Conservation (phyloP, 2,113 vertebrate species). For the Dasypus novemcinctus region DNA sequence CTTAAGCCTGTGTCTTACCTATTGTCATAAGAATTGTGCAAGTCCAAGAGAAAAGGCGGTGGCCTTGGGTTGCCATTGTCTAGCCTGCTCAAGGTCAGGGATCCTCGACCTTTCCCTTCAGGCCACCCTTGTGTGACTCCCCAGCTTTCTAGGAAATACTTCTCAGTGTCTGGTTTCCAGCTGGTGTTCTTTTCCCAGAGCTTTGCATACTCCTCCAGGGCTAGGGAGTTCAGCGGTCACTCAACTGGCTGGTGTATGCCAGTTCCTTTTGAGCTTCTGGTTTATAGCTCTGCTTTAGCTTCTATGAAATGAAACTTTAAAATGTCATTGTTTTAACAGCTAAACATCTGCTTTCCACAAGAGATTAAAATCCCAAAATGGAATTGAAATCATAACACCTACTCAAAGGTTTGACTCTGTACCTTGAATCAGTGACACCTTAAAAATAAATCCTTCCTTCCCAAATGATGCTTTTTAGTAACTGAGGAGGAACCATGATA, state of each 20-base stretch:
- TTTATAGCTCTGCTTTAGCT: conserved; percentile 51
- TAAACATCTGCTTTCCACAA: conserved; percentile 44
- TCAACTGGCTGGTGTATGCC: conserved; percentile 19
- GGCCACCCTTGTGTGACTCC: neutral
- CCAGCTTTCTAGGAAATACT: neutral
- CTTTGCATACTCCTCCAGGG: accelerated
- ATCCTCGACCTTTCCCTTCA: too few species aligned
- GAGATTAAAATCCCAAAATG: conserved; percentile 20
- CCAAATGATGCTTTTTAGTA: neutral
- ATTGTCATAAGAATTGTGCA: neutral
- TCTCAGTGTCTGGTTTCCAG: neutral
- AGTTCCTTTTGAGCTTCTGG: conserved; percentile 40
- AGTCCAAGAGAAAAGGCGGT: neutral
- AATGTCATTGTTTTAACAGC: conserved; percentile 52
- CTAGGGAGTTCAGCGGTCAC: neutral
- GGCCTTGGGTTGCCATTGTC: accelerated
- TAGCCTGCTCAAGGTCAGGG: neutral
- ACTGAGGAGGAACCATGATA: neutral
- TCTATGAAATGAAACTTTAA: conserved; percentile 55
- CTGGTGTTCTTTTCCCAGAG: neutral
- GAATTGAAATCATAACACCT: conserved; percentile 38
- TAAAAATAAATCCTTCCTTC: neutral
- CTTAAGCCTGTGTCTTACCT: neutral
- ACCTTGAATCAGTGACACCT: conserved; percentile 22
- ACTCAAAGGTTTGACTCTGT: conserved; percentile 26